Conservation (phyloP, 1,140 invertebrate genomes). For the Macrostomum lignano region DNA sequence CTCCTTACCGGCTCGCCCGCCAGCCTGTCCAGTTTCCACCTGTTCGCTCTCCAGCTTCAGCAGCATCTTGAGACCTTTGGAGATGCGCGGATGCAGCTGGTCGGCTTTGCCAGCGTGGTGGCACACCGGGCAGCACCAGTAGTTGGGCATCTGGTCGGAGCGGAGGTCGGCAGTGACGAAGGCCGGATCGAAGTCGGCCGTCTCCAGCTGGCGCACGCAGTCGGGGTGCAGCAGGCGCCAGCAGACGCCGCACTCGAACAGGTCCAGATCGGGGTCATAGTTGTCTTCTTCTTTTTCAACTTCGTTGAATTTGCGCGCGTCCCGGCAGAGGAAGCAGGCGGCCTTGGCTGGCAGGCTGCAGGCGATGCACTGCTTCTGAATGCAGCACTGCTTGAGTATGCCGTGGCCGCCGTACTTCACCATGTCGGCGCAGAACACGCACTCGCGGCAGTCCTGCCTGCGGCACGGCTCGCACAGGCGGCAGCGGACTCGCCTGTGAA, state of each 20-base stretch:
- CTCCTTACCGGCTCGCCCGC: too few species aligned
- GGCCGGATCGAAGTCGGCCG: conserved; percentile 13
- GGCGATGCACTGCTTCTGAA: conserved; percentile 56
- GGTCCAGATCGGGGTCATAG: conserved; percentile 11
- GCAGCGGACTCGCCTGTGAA: conserved; percentile 35
- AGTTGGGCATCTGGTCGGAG: too few species aligned
- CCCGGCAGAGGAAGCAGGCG: not conserved
- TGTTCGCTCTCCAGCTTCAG: too few species aligned
- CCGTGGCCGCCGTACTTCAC: conserved; percentile 76
- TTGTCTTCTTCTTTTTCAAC: conserved; percentile 8
- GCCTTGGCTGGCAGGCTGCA: not conserved
- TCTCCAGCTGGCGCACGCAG: conserved; percentile 41
- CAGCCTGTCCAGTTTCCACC: too few species aligned
- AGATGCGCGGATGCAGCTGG: too few species aligned
- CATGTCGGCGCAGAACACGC: conserved; percentile 79
- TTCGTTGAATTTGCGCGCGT: conserved; percentile 4
- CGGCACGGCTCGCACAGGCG: conserved; percentile 75
- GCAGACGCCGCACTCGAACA: conserved; percentile 56
- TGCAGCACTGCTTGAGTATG: conserved; percentile 66
- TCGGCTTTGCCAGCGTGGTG: too few species aligned
- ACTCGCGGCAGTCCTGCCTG: conserved; percentile 62
- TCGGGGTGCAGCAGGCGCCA: conserved; percentile 66
- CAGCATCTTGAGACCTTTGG: too few species aligned
- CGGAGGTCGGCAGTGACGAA: conserved; percentile 7
- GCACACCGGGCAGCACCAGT: too few species aligned